These are phyloP conservation scores for Lutjanus erythropterus DNA, from an alignment of 2,113 vertebrate genomes.

Conservation along the genomic window DNA sequence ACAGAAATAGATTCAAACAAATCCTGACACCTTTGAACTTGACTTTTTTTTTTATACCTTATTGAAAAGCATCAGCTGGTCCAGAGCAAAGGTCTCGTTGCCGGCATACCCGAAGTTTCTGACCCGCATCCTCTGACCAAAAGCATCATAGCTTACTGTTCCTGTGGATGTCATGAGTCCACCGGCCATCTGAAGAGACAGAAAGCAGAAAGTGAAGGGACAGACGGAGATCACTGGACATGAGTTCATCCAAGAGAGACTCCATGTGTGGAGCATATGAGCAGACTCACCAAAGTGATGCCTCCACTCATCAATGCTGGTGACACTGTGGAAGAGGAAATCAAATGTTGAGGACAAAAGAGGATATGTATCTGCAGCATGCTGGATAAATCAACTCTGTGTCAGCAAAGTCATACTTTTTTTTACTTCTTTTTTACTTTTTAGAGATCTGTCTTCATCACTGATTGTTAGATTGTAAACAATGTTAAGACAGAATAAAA, in stretches of 20 bases:
- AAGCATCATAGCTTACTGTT: constrained; percentile 39
- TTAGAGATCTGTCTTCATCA: neutral
- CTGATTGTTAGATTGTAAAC: neutral
- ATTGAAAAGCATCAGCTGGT: constrained; percentile 55
- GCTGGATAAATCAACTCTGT: neutral
- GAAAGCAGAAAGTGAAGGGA: neutral
- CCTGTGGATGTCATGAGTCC: neutral
- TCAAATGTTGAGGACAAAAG: neutral
- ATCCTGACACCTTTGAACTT: neutral
- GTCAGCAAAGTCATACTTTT: neutral
- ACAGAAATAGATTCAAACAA: neutral
- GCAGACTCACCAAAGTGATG: constrained; percentile 36
- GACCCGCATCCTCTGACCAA: constrained; percentile 40
- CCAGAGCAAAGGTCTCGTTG: constrained; percentile 26
- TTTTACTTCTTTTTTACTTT: too few relatives aligned
- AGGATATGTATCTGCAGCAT: neutral
- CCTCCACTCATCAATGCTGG: constrained; percentile 52
- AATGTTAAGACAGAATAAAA: neutral
- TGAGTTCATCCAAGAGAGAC: neutral
- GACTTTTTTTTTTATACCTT: constrained; percentile 34
- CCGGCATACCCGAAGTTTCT: fast-evolving
- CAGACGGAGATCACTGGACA: neutral
- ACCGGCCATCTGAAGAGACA: constrained; percentile 1
- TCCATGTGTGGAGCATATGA: neutral
- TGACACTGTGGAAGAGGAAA: constrained; percentile 1